These are phyloP conservation scores for Atta texana DNA, from an alignment of 1,140 invertebrate species.

Conservation along the genomic window DNA sequence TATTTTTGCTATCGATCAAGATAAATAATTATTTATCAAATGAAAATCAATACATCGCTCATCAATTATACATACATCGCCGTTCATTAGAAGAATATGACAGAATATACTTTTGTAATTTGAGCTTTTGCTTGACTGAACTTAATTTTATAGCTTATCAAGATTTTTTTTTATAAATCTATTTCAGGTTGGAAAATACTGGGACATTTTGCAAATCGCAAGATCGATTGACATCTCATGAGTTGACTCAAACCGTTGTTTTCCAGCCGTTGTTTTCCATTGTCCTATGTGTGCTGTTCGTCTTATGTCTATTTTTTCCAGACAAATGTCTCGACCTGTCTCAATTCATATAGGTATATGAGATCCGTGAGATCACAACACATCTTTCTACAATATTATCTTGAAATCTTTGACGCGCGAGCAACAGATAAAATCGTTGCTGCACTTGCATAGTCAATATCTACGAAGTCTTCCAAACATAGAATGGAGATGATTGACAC, in stretches of 20 bases:
- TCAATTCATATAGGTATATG: background rate
- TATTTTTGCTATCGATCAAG: background rate
- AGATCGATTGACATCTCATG: constrained; percentile 16
- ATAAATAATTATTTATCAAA: background rate
- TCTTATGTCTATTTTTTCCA: background rate
- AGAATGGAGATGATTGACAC: background rate
- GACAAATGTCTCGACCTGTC: constrained; percentile 17
- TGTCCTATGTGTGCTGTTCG: constrained; percentile 4
- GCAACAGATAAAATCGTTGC: constrained; percentile 26
- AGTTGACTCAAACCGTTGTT: constrained; percentile 3
- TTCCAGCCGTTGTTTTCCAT: constrained; percentile 1
- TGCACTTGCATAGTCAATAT: constrained; percentile 22
- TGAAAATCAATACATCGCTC: background rate
- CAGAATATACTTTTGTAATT: background rate
- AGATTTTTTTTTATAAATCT: background rate
- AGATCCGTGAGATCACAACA: background rate
- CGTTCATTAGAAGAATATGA: background rate
- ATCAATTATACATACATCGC: background rate
- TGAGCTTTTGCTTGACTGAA: background rate
- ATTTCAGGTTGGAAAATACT: background rate
- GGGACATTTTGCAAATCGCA: background rate
- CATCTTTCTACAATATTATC: constrained; percentile 29
- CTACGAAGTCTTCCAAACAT: constrained; percentile 14
- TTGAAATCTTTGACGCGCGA: constrained; percentile 31
- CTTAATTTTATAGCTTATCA: background rate